Base-by-base conservation (phyloP, 2,888 invertebrate genomes). In the Heterodera filipjevi region DNA sequence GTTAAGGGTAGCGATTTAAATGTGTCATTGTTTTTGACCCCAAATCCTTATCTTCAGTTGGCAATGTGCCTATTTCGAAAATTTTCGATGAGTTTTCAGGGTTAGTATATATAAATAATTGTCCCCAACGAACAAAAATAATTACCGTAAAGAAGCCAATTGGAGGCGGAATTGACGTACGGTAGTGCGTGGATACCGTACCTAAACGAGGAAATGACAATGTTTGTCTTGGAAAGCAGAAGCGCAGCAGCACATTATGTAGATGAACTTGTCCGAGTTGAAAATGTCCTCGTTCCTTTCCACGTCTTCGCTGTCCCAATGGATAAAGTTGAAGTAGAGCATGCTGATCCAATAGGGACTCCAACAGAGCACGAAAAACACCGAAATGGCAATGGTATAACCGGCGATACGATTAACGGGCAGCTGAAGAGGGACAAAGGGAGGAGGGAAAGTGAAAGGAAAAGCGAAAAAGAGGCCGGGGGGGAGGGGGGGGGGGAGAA, bases 141-240 rank as follows among this genome's bases (percentile, higher is more conserved):
- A 27, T 59, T 59, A 59, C 59, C 88, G 81, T 88, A 88, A 22
- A 88, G 82, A 33, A 88, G 83, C 81, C 87, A 88, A 79, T 88
- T 88, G 59, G 82, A 86, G 59, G 87, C 85, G 6, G 87, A 87
- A 79, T 87, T 87, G 81, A 88, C 83, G 77, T 88, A 88, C 32
- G 88, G 88, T 32, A 88, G 80, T 3, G 88, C 86, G 75, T 88
- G 88, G 30, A 88, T 85, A 33, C 87, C 88, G 79, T 88, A 88
- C 88, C 35, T 68, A 22, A 32, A 68, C 10, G n/a, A 32, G 66
- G 10, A 16, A 8, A 66, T 27, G 19, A n/a, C n/a, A 27, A 27
- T 0, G 14, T 66, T 32, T 27, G 27, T 3, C 12, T 19, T 75
- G 19, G 66, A 70, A 73, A 33, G 46, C 46, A 22, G 5, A 19